Percentiles rank a stretch among this genome's conserved stretches.
Conservation (phyloP, 2,888 invertebrate genomes). For the Xestia c-nigrum region DNA sequence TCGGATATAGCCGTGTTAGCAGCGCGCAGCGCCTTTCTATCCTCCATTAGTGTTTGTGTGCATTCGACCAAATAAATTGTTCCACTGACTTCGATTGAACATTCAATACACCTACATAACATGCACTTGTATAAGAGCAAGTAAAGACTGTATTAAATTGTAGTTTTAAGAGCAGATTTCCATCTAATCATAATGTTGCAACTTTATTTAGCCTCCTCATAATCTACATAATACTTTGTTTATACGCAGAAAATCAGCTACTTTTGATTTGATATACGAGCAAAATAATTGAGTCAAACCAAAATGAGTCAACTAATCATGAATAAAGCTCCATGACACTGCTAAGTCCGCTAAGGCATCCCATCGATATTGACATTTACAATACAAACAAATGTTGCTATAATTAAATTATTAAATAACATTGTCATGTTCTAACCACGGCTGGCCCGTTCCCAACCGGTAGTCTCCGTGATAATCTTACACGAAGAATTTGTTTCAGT, state of each 20-base stretch:
- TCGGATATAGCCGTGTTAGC: conserved; percentile 17
- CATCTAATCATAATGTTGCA: conserved; percentile 5
- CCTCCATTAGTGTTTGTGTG: conserved; percentile 13
- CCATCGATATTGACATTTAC: conserved; percentile 65
- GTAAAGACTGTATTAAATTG: background rate
- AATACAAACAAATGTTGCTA: conserved; percentile 61
- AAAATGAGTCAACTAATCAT: conserved; percentile 42
- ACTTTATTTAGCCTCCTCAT: conserved; percentile 24
- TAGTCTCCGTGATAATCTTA: conserved; percentile 71
- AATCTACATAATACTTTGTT: conserved; percentile 45
- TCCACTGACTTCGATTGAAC: background rate
- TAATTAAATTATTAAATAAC: conserved; percentile 65
- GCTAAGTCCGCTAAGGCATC: conserved; percentile 51
- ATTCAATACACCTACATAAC: background rate
- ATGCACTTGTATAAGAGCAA: background rate
- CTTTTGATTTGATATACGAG: conserved; percentile 31
- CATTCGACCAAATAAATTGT: conserved; percentile 21
- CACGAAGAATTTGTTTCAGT: conserved; percentile 78
- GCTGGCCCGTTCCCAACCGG: conserved; percentile 71
- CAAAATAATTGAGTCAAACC: conserved; percentile 33
- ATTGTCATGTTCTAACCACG: conserved; percentile 66
- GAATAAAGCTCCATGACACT: conserved; percentile 42
- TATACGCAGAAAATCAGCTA: conserved; percentile 13
- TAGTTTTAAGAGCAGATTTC: background rate
- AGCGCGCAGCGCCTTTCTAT: conserved; percentile 1